Base-by-base conservation (phyloP, 2,797 vertebrate species). In the Squalus acanthias region DNA sequence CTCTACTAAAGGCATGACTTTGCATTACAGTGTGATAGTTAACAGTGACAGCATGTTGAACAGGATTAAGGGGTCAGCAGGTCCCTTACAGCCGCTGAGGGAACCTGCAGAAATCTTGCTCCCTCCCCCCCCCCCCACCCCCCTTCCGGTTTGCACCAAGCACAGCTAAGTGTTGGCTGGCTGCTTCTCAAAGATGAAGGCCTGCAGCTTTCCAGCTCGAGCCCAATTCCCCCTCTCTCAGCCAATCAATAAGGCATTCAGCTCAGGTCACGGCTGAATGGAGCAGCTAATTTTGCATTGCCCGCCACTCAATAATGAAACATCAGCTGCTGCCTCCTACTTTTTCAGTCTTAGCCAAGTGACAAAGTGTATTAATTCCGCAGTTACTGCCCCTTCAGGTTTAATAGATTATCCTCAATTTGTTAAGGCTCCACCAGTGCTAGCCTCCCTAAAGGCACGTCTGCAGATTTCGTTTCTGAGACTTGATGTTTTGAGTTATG, bases 331-430 rank as follows among this genome's bases (percentile, higher is more conserved):
- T 95, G 93, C 93, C 33, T 70, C 67, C 10, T 50, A 53, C 22
- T 95, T 95, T 69, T 74, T 50, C 94, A 95, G 24, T 74, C 94
- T 29, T 94, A 94, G 92, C 39, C 65, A 95, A 70, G 69, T 95
- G 70, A 95, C 94, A 76, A 60, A n/a, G 72, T 95, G 46, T 95
- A 95, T 95, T 95, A 74, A 95, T 72, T 74, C 94, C n/a, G 12
- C 50, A 60, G 26, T 95, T 95, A 53, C 50, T 95, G 70, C 26
- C 29, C 70, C 94, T 95, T 60, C 94, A 57, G 69, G 13, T 74
- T n/a, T 74, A 95, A 95, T 95, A 74, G 69, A 95, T 95, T 74
- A 57, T 57, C 46, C 50, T 76, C 46, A 33, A 74, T 74, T 95
- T 95, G 70, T n/a, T n/a, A 53, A 95, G 72, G 70, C 70, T 95